phyloP scores from a whole-genome alignment of 2,797 vertebrate species.

The Anguilla obscura region DNA sequence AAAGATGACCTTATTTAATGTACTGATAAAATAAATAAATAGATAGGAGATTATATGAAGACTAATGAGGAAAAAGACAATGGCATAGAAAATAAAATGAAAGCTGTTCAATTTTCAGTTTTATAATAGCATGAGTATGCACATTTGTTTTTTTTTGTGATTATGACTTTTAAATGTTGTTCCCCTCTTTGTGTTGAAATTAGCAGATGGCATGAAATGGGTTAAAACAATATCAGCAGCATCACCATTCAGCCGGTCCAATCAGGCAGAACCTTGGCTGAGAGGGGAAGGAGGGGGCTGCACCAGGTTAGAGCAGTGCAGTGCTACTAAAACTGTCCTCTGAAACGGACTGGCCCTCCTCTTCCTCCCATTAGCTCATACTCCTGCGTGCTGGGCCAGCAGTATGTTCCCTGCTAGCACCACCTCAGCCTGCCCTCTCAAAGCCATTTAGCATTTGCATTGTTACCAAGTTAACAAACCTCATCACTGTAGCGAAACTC shows the following conservation, averaged over 20 bases:
- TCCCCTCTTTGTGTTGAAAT: conserved; percentile 5
- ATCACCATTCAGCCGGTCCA: background rate
- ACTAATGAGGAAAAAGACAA: background rate
- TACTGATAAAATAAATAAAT: background rate
- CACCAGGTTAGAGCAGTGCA: background rate
- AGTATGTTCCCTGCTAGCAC: conserved; percentile 55
- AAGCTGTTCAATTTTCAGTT: background rate
- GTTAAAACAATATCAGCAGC: background rate
- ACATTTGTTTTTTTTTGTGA: background rate
- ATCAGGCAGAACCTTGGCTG: background rate
- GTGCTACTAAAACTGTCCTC: background rate
- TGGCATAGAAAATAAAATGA: background rate
- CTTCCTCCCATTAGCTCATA: conserved; percentile 33
- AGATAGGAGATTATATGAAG: background rate
- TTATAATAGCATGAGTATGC: background rate
- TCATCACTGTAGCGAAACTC: conserved; percentile 65
- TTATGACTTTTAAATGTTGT: background rate
- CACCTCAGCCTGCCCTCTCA: conserved; percentile 54
- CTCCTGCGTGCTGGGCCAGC: conserved; percentile 49
- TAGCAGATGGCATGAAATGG: background rate
- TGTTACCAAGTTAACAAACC: conserved; percentile 63
- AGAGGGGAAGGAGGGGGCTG: background rate
- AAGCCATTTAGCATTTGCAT: conserved; percentile 67
- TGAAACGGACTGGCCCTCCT: conserved; percentile 20
- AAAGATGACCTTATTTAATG: background rate